phyloP scores from a whole-genome alignment of 1,140 invertebrate genomes.

The Tetramorium simillimum region DNA sequence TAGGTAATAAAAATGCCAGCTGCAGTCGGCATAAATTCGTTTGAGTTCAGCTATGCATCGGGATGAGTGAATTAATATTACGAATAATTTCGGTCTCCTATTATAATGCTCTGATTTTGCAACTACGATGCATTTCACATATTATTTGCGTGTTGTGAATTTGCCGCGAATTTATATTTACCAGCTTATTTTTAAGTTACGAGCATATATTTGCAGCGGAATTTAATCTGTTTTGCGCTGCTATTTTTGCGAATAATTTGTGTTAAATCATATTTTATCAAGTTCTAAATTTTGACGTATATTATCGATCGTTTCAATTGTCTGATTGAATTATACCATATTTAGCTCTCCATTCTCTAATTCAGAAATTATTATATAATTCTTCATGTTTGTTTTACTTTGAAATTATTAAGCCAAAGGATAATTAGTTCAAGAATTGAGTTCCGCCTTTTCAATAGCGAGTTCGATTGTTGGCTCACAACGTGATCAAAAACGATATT shows the following conservation, averaged over 20 bases:
- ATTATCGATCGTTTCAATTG: background rate
- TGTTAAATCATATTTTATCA: background rate
- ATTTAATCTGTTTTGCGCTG: background rate
- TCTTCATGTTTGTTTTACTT: background rate
- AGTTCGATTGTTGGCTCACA: slow-evolving; percentile 92
- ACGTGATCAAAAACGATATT: slow-evolving; percentile 58
- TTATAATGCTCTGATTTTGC: slow-evolving; percentile 37
- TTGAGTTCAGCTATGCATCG: slow-evolving; percentile 18
- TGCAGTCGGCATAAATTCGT: slow-evolving; percentile 60
- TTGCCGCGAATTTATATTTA: background rate
- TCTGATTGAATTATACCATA: background rate
- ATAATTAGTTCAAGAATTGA: slow-evolving; percentile 43
- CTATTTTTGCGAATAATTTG: background rate
- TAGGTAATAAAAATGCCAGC: slow-evolving; percentile 64
- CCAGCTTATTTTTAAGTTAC: background rate
- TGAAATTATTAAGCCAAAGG: slow-evolving; percentile 18
- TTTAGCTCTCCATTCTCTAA: background rate
- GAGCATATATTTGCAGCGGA: background rate
- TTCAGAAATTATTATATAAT: background rate
- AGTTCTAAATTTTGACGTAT: background rate
- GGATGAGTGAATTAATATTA: slow-evolving; percentile 50
- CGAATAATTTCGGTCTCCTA: slow-evolving; percentile 28
- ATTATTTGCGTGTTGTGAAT: background rate
- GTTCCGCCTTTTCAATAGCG: slow-evolving; percentile 79
- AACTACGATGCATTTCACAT: background rate